Percentiles rank a stretch among this genome's conserved stretches.
phyloP scores from a whole-genome alignment of 1,140 invertebrate genomes.

The Rhagoletis zephyria region DNA sequence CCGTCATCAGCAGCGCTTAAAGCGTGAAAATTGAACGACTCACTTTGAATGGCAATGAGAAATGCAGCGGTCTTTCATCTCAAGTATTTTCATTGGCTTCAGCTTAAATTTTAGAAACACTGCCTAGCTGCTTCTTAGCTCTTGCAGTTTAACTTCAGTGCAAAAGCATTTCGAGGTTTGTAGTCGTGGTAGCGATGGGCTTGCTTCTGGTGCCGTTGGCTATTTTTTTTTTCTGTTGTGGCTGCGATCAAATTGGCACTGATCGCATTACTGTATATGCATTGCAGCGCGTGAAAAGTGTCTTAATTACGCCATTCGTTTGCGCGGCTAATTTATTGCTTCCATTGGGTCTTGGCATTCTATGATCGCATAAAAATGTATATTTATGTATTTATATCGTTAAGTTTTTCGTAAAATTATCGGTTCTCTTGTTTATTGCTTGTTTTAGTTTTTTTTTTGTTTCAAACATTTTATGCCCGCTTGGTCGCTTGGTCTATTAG shows the following conservation, averaged over 20 bases:
- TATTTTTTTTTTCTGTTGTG: neutral
- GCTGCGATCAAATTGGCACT: conserved; percentile 41
- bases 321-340: conserved; percentile 36
- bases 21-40: conserved; percentile 43
- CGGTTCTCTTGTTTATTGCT: neutral
- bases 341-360: neutral
- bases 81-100: neutral
- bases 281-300: conserved; percentile 36
- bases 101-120: neutral
- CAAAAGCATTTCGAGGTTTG: neutral
- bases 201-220: neutral
- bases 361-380: neutral
- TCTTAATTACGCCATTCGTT: conserved; percentile 50
- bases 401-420: neutral
- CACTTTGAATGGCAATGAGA: conserved; percentile 49
- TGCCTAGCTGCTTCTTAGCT: neutral
- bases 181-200: neutral
- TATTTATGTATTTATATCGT: neutral
- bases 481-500: neutral
- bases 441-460: neutral
- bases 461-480: neutral
- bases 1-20: conserved; percentile 10
- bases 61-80: neutral
- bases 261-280: conserved; percentile 11
- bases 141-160: neutral